Evolutionary conservation across 2,113 vertebrate species (phyloP).

Genomic region (Triplophysa siluroides): DNA sequence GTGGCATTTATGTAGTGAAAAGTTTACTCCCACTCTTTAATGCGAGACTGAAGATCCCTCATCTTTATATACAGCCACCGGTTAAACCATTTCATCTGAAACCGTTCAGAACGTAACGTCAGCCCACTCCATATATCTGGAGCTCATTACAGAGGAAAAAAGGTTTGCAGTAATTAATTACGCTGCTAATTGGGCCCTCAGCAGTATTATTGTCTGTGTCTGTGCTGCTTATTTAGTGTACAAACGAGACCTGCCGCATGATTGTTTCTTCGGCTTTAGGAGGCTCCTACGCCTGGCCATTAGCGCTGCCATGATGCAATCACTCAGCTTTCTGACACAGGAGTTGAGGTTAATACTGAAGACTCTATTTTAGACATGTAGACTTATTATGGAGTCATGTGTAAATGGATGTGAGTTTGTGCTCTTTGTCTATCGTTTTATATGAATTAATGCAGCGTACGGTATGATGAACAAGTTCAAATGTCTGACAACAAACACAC

Average conservation of each 20-base stretch:
- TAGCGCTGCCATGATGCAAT: slow-evolving; percentile 23
- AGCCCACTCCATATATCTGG: slow-evolving; percentile 44
- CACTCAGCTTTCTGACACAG: slow-evolving; percentile 32
- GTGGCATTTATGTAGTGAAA: slow-evolving; percentile 43
- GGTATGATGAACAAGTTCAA: too few species aligned
- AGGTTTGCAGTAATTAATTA: slow-evolving; percentile 51
- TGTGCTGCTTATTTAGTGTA: slow-evolving; percentile 49
- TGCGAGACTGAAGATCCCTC: slow-evolving; percentile 37
- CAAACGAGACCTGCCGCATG: slow-evolving; percentile 42
- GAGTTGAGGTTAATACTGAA: neutral
- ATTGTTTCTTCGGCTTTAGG: slow-evolving; percentile 35
- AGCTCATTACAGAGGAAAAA: slow-evolving; percentile 50
- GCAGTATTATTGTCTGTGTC: slow-evolving; percentile 51
- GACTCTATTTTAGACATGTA: too few species aligned
- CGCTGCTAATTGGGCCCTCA: slow-evolving; percentile 51
- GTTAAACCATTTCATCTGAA: slow-evolving; percentile 48
- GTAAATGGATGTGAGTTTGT: too few species aligned
- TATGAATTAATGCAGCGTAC: too few species aligned
- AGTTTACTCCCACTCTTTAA: slow-evolving; percentile 45
- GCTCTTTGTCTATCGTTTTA: too few species aligned
- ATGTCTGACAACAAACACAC: too few species aligned
- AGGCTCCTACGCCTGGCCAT: slow-evolving; percentile 29
- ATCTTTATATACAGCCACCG: slow-evolving; percentile 38
- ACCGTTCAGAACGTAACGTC: slow-evolving; percentile 43
- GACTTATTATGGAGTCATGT: too few species aligned